Evolutionary conservation across 2,888 invertebrate genomes (phyloP).

Genomic region (Caenorhabditis parvicauda): DNA sequence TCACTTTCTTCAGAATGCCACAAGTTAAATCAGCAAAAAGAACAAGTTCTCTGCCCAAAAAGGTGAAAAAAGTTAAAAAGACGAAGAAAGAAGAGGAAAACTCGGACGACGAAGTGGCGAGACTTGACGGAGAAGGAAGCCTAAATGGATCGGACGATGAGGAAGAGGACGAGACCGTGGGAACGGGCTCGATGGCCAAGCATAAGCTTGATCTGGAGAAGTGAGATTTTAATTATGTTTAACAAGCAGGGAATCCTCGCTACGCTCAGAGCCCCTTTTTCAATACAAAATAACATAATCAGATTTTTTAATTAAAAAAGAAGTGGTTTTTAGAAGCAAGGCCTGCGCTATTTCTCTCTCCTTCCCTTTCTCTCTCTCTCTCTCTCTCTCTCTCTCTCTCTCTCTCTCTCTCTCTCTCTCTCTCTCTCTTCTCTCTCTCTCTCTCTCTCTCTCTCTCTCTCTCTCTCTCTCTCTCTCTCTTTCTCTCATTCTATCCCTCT

Average conservation of each 20-base stretch:
- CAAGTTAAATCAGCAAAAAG: not conserved
- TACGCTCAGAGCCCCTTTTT: too few relatives aligned
- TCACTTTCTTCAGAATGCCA: slow-evolving; percentile 8
- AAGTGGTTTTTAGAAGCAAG: too few relatives aligned
- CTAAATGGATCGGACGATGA: slow-evolving; percentile 9
- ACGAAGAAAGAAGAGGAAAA: slow-evolving; percentile 4
- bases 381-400: not conserved
- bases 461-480: too few relatives aligned
- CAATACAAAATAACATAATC: too few relatives aligned
- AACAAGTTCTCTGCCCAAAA: not conserved
- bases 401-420: too few relatives aligned
- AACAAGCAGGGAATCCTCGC: too few relatives aligned
- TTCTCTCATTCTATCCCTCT: too few relatives aligned
- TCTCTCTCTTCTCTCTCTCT: too few relatives aligned
- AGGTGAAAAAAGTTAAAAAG: not conserved
- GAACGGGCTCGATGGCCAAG: slow-evolving; percentile 24
- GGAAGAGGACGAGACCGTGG: slow-evolving; percentile 12
- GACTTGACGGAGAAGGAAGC: not conserved
- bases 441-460: too few relatives aligned
- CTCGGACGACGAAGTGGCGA: slow-evolving; percentile 6
- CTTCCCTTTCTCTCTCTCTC: not conserved
- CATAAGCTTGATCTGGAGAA: slow-evolving; percentile 33
- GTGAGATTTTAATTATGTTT: slow-evolving; percentile 2
- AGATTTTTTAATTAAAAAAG: too few relatives aligned
- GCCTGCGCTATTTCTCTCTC: slow-evolving; percentile 3